Base-by-base conservation (phyloP, 2,797 vertebrate genomes). In the Menidia menidia region DNA sequence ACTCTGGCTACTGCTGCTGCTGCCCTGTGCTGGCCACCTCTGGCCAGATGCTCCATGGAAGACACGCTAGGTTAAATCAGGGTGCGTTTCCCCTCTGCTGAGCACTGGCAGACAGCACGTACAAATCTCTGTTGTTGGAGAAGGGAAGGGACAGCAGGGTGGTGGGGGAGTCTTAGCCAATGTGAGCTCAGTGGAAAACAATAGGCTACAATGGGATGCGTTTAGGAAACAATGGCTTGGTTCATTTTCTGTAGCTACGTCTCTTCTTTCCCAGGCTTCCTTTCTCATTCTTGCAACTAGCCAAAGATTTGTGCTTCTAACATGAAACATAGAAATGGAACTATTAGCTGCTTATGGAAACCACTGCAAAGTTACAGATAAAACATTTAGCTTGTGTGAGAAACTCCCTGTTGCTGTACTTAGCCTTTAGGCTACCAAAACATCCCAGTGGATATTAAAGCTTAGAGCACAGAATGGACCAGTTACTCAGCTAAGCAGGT, bases 181-280 rank as follows among this genome's bases (percentile, higher is more conserved):
- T 57, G 14, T 47, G 32, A 73, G 81, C 81, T 82, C 70, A 61
- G 76, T 62, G 75, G 83, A 84, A 87, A 91, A 93, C 91, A 92
- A 92, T 88, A 80, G 87, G 66, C 73, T 75, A 90, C 82, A 89
- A 81, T 87, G 83, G 82, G 88, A 90, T 86, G 89, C 84, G 87
- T 87, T 86, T 70, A 74, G 79, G 82, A 89, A 90, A 93, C 92
- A 92, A 93, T 85, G 85, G 75, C 82, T 87, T 35, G 75, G 77
- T 89, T 93, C 84, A 89, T 64, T 59, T 65, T 52, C 52, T 60
- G 68, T 74, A 81, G 60, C 72, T 76, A 71, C 58, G 82, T 87
- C 75, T 84, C 60, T 75, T 58, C 73, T 81, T 64, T 70, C 63
- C 48, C 61, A 68, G 59, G 9, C 63, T 31, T 12, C 41, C 52